Percentiles rank a stretch among this genome's conserved stretches.
Evolutionary conservation across 2,113 vertebrate genomes (phyloP).

Genomic region (Porphyrio hochstetteri): DNA sequence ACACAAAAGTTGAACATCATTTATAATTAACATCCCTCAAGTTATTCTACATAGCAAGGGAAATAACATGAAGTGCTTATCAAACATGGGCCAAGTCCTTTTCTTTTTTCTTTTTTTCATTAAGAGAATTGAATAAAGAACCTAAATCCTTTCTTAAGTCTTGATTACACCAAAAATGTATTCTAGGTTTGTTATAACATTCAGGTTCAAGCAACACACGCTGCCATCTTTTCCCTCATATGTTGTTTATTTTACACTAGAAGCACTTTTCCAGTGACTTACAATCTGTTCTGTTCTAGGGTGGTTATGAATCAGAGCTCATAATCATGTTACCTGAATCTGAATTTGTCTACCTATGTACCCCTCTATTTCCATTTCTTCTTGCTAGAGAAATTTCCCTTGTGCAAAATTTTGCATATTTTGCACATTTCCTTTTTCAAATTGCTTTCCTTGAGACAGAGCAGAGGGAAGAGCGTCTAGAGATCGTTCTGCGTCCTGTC

Average conservation of each 20-base stretch:
- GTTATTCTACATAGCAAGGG: not conserved
- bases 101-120: not conserved
- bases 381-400: not conserved
- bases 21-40: not conserved
- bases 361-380: not conserved
- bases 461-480: not conserved
- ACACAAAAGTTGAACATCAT: not conserved
- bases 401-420: not conserved
- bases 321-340: not conserved
- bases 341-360: not conserved
- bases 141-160: not conserved
- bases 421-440: not conserved
- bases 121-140: not conserved
- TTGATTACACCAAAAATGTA: not conserved
- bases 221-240: not conserved
- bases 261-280: conserved; percentile 37
- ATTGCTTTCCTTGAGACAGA: not conserved
- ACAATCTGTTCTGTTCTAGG: not conserved
- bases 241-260: not conserved
- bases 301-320: not conserved
- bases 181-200: not conserved
- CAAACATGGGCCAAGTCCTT: not conserved
- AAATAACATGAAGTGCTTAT: not conserved
- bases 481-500: not conserved
- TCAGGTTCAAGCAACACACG: not conserved